Conservation (phyloP, 2,797 vertebrate genomes). For the Scyliorhinus canicula region DNA sequence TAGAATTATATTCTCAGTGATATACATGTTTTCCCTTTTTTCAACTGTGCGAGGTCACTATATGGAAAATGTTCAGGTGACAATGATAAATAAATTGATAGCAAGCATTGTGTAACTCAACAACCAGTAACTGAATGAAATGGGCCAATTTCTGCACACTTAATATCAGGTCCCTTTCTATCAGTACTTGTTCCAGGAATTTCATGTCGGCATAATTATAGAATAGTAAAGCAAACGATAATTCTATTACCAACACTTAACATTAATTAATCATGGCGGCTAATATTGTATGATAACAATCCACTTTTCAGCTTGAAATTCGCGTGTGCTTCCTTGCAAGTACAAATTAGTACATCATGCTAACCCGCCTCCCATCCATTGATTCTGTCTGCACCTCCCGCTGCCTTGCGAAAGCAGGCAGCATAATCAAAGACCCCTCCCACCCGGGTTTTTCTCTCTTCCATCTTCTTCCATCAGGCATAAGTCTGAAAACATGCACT, state of each 20-base stretch:
- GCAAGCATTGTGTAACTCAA: not conserved
- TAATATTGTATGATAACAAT: not conserved
- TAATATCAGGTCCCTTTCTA: not conserved
- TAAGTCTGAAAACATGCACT: too few species aligned
- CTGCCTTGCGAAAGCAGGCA: too few species aligned
- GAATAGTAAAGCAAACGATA: not conserved
- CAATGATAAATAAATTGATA: not conserved
- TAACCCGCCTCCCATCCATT: too few species aligned
- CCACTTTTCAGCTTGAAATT: not conserved
- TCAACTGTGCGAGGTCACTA: not conserved
- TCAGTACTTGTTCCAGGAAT: not conserved
- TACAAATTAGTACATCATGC: too few species aligned
- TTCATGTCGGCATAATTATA: not conserved
- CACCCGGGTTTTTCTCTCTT: too few species aligned
- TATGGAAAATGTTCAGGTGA: not conserved
- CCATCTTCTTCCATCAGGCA: too few species aligned
- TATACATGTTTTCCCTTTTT: not conserved
- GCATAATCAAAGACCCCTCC: too few species aligned
- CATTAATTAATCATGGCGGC: slow-evolving; percentile 12
- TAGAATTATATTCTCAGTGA: not conserved
- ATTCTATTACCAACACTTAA: not conserved
- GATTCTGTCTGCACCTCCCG: too few species aligned
- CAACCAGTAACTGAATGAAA: not conserved
- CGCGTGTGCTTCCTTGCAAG: not conserved
- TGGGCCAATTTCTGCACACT: not conserved